Conservation (phyloP, 2,113 vertebrate genomes). For the Lampris incognitus region DNA sequence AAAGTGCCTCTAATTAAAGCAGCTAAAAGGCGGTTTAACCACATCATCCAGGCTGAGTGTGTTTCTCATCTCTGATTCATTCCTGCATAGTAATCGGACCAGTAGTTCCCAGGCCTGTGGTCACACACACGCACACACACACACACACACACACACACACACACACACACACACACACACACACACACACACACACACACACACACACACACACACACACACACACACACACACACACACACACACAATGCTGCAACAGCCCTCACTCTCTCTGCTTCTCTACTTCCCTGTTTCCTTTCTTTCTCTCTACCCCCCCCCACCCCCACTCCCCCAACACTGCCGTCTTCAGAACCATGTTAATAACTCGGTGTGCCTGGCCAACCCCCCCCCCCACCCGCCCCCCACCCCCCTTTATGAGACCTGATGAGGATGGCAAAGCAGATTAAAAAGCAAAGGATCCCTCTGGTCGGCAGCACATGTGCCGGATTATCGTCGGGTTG, state of each 20-base stretch:
- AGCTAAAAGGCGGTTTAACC: conserved; percentile 64
- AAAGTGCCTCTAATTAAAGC: conserved; percentile 60
- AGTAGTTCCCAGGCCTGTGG: conserved; percentile 41
- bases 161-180: conserved; percentile 24
- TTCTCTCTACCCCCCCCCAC: not conserved
- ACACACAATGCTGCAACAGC: not conserved
- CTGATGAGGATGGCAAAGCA: conserved; percentile 23
- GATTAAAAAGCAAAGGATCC: conserved; percentile 42
- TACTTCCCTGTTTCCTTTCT: not conserved
- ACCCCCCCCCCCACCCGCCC: not conserved
- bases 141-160: conserved; percentile 10
- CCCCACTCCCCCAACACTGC: not conserved
- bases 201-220: conserved; percentile 18
- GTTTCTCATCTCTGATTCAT: conserved; percentile 35
- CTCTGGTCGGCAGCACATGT: conserved; percentile 50
- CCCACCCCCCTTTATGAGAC: conserved; percentile 1
- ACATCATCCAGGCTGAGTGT: conserved; percentile 43
- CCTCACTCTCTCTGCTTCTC: not conserved
- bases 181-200: conserved; percentile 23
- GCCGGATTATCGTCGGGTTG: conserved; percentile 59
- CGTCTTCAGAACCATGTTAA: too few relatives aligned
- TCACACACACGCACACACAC: conserved; percentile 28
- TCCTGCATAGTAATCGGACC: conserved; percentile 49
- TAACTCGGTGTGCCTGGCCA: not conserved
- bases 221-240: conserved; percentile 7